Percentiles rank a stretch among this genome's conserved stretches.
Evolutionary conservation across 2,888 invertebrate genomes (phyloP).

Genomic region (Arge pagana): DNA sequence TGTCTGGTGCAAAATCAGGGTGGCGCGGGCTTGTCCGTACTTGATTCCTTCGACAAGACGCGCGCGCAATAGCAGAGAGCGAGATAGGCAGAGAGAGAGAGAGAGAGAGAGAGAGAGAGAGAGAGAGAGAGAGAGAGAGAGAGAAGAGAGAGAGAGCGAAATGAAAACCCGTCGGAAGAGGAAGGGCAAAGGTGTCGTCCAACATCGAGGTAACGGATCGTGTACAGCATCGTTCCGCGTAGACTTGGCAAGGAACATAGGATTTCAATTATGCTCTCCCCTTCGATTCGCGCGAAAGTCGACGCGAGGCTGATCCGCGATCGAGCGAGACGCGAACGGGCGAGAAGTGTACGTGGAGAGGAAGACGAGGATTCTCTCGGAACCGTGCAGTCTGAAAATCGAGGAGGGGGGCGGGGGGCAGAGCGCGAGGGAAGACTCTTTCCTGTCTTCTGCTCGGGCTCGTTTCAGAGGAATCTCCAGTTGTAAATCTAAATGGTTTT

Average conservation of each 20-base stretch:
- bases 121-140: slow-evolving; percentile 27
- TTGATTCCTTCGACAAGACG: no score
- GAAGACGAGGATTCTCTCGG: no score
- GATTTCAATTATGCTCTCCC: slow-evolving; percentile 25
- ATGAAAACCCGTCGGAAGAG: slow-evolving; percentile 45
- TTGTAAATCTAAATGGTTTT: slow-evolving; percentile 17
- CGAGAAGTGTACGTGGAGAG: no score
- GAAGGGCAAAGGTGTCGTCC: not conserved
- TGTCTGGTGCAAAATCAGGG: no score
- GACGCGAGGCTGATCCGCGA: no score
- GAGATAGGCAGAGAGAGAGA: no score
- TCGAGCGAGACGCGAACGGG: no score
- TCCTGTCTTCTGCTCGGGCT: no score
- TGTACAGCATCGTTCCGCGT: slow-evolving; percentile 6
- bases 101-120: not conserved
- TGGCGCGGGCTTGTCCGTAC: no score
- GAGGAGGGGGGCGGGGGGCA: not conserved
- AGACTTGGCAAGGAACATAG: slow-evolving; percentile 22
- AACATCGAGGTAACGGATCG: not conserved
- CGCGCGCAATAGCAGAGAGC: no score
- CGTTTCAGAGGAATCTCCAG: slow-evolving; percentile 8
- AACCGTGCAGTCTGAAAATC: not conserved
- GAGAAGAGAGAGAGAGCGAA: slow-evolving; percentile 42
- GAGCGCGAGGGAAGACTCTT: not conserved
- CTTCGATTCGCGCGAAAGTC: slow-evolving; percentile 22